A percentile compares a stretch with the other conserved stretches of the same genome.
phyloP scores from a whole-genome alignment of 2,888 invertebrate genomes.

The Anaspis maculata region DNA sequence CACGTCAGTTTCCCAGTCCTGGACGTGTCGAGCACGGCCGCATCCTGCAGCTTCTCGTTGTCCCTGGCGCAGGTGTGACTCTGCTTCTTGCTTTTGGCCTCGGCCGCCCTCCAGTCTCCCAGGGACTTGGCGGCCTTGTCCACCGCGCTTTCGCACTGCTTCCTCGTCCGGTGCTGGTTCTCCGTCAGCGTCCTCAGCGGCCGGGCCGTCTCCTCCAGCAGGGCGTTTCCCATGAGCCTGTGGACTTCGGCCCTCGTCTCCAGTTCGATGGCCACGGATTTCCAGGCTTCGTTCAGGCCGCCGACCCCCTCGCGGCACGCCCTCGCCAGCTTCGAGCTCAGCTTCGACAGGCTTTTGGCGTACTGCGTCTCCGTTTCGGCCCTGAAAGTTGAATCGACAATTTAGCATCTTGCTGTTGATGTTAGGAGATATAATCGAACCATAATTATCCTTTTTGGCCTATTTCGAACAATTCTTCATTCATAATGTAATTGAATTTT shows the following conservation, averaged over 20 bases:
- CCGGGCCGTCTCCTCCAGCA: conserved; percentile 83
- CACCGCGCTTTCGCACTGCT: conserved; percentile 68
- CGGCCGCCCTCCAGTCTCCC: conserved; percentile 77
- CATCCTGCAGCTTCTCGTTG: conserved; percentile 86
- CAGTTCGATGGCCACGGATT: conserved; percentile 84
- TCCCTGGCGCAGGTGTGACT: conserved; percentile 82
- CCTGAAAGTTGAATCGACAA: conserved; percentile 15
- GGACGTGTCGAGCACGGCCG: conserved; percentile 52
- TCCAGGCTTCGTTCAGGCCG: conserved; percentile 84
- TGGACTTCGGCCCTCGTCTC: conserved; percentile 87
- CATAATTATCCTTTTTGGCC: too few species aligned
- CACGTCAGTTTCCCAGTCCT: conserved; percentile 37
- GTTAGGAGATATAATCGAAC: too few species aligned
- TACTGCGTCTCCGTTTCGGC: conserved; percentile 86
- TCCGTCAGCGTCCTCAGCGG: conserved; percentile 70
- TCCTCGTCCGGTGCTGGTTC: conserved; percentile 61
- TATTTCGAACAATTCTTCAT: too few species aligned
- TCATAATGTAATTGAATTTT: too few species aligned
- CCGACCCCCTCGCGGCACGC: conserved; percentile 71
- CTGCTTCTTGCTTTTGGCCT: conserved; percentile 82
- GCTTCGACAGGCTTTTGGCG: conserved; percentile 81
- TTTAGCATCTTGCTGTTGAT: not conserved
- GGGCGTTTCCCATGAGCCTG: conserved; percentile 52
- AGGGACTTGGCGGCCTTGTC: conserved; percentile 78
- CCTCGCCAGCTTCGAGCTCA: conserved; percentile 77